Percentiles rank a stretch among this genome's conserved stretches.
Conservation (phyloP, 2,113 vertebrate genomes). For the Salvelinus namaycush region DNA sequence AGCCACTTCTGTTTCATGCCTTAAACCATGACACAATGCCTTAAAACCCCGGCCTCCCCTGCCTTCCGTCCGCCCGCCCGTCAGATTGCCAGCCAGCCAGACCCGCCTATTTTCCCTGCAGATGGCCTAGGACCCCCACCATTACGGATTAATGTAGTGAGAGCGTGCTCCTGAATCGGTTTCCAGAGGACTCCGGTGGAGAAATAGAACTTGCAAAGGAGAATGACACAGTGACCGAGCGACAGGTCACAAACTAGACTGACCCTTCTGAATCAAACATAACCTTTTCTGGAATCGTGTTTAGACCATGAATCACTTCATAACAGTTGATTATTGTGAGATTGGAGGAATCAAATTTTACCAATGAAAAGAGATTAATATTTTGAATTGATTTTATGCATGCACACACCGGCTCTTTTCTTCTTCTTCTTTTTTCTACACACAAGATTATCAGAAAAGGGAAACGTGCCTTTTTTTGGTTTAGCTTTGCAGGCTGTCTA, state of each 20-base stretch:
- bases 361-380: slow-evolving; percentile 27
- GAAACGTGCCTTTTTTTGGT: slow-evolving; percentile 96
- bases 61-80: not conserved
- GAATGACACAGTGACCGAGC: not conserved
- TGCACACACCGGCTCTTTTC: slow-evolving; percentile 86
- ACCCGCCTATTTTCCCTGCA: not conserved
- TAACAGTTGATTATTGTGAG: not conserved
- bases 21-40: slow-evolving; percentile 89
- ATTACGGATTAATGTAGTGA: slow-evolving; percentile 29
- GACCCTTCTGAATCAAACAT: slow-evolving; percentile 9
- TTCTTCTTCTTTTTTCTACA: slow-evolving; percentile 89
- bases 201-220: slow-evolving; percentile 4
- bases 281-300: not conserved
- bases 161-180: not conserved
- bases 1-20: slow-evolving; percentile 97
- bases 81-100: not conserved
- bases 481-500: slow-evolving; percentile 81
- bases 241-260: slow-evolving; percentile 37
- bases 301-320: slow-evolving; percentile 26
- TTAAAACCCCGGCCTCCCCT: slow-evolving; percentile 72
- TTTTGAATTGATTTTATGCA: slow-evolving; percentile 78
- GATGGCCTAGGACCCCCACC: not conserved
- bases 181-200: slow-evolving; percentile 16
- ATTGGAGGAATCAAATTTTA: slow-evolving; percentile 16
- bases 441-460: slow-evolving; percentile 92